Evolutionary conservation across 2,888 invertebrate species (phyloP).

Genomic region (Tigriopus californicus): DNA sequence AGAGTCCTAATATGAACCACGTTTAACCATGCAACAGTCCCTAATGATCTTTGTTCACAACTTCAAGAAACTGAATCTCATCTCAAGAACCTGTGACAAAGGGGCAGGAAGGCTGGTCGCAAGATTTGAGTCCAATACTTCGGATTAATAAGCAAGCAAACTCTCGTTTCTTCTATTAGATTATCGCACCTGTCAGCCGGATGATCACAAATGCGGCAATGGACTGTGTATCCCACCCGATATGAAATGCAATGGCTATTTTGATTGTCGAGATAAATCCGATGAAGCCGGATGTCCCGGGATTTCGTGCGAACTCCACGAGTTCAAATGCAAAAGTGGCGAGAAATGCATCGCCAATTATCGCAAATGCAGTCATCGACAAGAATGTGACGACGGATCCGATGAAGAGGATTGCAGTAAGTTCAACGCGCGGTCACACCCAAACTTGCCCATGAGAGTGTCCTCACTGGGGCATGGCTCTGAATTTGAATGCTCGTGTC

Average conservation of each 20-base stretch:
- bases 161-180: slow-evolving; percentile 37
- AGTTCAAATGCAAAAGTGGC: slow-evolving; percentile 63
- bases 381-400: slow-evolving; percentile 75
- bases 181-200: slow-evolving; percentile 64
- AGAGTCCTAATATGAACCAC: no score
- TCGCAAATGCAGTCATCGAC: slow-evolving; percentile 63
- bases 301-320: slow-evolving; percentile 38
- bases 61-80: no score
- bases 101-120: no score
- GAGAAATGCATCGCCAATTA: slow-evolving; percentile 56
- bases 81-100: no score
- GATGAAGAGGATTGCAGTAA: slow-evolving; percentile 77
- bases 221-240: slow-evolving; percentile 70
- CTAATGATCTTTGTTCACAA: no score
- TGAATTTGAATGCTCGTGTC: no score
- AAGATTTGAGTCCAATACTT: no score
- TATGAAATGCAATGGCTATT: slow-evolving; percentile 75
- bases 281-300: slow-evolving; percentile 26
- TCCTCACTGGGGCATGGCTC: no score
- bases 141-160: no score
- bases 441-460: no score
- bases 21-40: no score
- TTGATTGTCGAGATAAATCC: slow-evolving; percentile 45
- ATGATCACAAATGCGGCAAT: slow-evolving; percentile 65
- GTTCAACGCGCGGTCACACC: no score